phyloP scores from a whole-genome alignment of 2,113 vertebrate genomes.

The Notechis scutatus region DNA sequence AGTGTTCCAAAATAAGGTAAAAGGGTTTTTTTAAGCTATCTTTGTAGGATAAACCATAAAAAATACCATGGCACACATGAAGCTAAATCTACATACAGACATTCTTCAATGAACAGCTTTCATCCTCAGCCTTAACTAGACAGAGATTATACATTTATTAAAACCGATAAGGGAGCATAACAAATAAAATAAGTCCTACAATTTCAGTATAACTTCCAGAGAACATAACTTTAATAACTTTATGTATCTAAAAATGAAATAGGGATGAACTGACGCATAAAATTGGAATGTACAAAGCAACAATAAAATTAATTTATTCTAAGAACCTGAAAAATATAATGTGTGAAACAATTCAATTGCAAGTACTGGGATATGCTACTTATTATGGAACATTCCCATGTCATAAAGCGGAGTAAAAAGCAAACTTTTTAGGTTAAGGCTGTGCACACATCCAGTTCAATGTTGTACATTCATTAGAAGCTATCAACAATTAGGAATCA shows the following conservation, averaged over 20 bases:
- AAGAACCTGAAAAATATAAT: constrained; percentile 55
- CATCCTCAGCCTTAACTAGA: constrained; percentile 69
- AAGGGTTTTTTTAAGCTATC: constrained; percentile 57
- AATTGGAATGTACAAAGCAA: constrained; percentile 76
- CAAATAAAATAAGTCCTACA: constrained; percentile 32
- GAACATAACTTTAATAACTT: constrained; percentile 57
- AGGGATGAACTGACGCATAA: constrained; percentile 50
- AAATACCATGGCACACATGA: constrained; percentile 70
- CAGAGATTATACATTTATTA: constrained; percentile 58
- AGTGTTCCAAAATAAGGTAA: constrained; percentile 72
- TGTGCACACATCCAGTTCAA: constrained; percentile 64
- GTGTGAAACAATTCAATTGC: constrained; percentile 46
- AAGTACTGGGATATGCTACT: constrained; percentile 38
- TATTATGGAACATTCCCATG: constrained; percentile 65
- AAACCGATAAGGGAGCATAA: constrained; percentile 6
- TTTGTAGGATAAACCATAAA: constrained; percentile 72
- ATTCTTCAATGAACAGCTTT: constrained; percentile 63
- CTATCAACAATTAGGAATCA: constrained; percentile 51
- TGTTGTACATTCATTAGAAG: constrained; percentile 70
- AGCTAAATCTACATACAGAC: constrained; percentile 71
- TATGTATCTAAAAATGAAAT: constrained; percentile 56
- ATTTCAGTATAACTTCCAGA: constrained; percentile 55
- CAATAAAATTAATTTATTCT: constrained; percentile 31
- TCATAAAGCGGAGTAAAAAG: constrained; percentile 55
- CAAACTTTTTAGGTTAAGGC: constrained; percentile 70